Evolutionary conservation across 2,113 vertebrate species (phyloP).

Genomic region (Ptyas mucosa): DNA sequence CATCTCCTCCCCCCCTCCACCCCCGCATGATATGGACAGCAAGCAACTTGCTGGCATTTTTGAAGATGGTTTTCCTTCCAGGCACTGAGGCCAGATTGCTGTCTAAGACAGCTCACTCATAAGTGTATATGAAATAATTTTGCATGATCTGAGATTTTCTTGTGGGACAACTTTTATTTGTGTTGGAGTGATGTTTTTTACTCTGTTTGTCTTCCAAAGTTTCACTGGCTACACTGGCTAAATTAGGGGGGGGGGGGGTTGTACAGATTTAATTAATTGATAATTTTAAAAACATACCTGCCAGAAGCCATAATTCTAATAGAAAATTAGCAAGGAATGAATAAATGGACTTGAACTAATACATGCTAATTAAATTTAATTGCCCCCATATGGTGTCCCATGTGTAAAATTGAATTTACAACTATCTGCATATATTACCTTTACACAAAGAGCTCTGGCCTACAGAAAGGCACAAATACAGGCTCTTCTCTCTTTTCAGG

Average conservation of each 20-base stretch:
- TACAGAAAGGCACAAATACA: background rate
- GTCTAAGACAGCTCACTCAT: background rate
- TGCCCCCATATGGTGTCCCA: background rate
- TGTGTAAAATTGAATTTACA: background rate
- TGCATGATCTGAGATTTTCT: background rate
- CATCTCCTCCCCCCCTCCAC: fast-evolving
- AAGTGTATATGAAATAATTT: background rate
- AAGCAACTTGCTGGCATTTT: background rate
- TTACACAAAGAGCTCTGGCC: background rate
- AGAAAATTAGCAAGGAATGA: background rate
- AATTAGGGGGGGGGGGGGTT: background rate
- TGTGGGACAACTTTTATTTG: background rate
- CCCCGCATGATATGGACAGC: background rate
- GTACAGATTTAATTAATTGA: background rate
- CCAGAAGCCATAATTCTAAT: background rate
- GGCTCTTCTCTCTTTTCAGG: background rate
- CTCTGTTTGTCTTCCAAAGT: background rate
- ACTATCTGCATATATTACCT: background rate
- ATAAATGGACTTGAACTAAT: background rate
- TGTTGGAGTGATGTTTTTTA: background rate
- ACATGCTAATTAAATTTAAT: background rate
- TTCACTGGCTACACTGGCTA: background rate
- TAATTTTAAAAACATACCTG: background rate
- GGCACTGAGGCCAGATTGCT: background rate
- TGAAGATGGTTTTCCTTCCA: background rate